Percentiles rank a stretch among this genome's conserved stretches.
These are phyloP conservation scores for Aurelia aurita complex sp. Pacific DNA, from an alignment of 30 jellyfish, hydroid and myxozoan genomes.

Conservation along the genomic window DNA sequence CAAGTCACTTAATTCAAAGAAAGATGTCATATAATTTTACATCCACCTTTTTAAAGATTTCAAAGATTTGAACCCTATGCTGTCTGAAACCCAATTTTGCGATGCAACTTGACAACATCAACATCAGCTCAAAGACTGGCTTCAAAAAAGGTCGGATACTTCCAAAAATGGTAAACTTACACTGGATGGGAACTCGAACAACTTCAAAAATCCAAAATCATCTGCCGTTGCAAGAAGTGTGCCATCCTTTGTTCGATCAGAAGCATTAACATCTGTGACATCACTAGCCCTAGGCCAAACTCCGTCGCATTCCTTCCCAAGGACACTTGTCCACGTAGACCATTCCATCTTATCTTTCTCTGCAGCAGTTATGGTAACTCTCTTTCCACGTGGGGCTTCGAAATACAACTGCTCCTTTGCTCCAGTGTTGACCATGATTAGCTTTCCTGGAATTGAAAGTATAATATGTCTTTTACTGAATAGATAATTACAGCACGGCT, in stretches of 20 bases:
- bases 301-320: conserved; percentile 89
- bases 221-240: conserved; percentile 92
- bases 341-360: conserved; percentile 75
- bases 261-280: conserved; percentile 91
- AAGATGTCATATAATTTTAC: too few species aligned
- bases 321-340: conserved; percentile 95
- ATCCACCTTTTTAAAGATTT: too few species aligned
- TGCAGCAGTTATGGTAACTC: conserved; percentile 64
- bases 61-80: too few species aligned
- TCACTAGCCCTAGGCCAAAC: conserved; percentile 95
- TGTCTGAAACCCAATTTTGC: too few species aligned
- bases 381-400: conserved; percentile 95
- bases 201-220: conserved; percentile 91
- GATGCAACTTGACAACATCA: too few species aligned
- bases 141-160: too few species aligned
- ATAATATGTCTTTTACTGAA: too few species aligned
- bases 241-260: conserved; percentile 85
- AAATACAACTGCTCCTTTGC: conserved; percentile 86
- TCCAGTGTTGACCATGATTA: conserved; percentile 86
- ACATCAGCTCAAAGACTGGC: too few species aligned
- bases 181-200: conserved; percentile 82
- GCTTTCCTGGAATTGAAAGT: conserved; percentile 55
- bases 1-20: too few species aligned
- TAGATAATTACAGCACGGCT: too few species aligned
- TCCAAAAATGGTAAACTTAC: conserved; percentile 23